Conservation (phyloP, 2,888 invertebrate genomes). For the Scaptomyza parva region DNA sequence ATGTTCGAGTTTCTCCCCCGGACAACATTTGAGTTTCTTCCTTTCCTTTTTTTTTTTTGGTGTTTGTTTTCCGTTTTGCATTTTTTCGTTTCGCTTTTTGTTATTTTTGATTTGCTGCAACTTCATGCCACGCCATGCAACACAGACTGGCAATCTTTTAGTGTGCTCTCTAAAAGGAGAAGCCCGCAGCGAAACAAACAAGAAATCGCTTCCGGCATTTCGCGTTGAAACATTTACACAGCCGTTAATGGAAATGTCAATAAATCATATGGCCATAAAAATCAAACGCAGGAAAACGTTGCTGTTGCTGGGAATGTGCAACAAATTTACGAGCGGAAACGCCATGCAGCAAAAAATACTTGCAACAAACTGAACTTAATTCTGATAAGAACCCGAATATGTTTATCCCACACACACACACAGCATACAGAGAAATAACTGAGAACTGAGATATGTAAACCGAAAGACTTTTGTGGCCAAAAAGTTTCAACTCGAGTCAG, state of each 20-base stretch:
- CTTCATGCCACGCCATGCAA: too few relatives aligned
- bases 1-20: slow-evolving; percentile 59
- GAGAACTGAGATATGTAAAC: background rate
- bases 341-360: slow-evolving; percentile 25
- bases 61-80: slow-evolving; percentile 69
- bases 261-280: slow-evolving; percentile 71
- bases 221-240: slow-evolving; percentile 78
- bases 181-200: slow-evolving; percentile 57
- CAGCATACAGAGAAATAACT: slow-evolving; percentile 1
- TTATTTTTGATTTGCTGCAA: slow-evolving; percentile 65
- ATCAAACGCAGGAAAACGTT: slow-evolving; percentile 70
- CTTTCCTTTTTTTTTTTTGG: slow-evolving; percentile 24
- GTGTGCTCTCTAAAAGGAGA: slow-evolving; percentile 34
- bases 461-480: background rate
- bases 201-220: slow-evolving; percentile 78
- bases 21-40: slow-evolving; percentile 51
- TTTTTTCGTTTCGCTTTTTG: slow-evolving; percentile 20
- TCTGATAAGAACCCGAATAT: slow-evolving; percentile 40
- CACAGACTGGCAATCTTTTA: slow-evolving; percentile 61
- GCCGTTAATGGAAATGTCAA: slow-evolving; percentile 81
- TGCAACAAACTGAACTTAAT: slow-evolving; percentile 21
- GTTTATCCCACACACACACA: slow-evolving; percentile 14
- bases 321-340: slow-evolving; percentile 54
- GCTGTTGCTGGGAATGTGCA: slow-evolving; percentile 22
- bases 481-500: background rate